Evolutionary conservation across 1,140 invertebrate species (phyloP).

Genomic region (Drosophila sucinea): DNA sequence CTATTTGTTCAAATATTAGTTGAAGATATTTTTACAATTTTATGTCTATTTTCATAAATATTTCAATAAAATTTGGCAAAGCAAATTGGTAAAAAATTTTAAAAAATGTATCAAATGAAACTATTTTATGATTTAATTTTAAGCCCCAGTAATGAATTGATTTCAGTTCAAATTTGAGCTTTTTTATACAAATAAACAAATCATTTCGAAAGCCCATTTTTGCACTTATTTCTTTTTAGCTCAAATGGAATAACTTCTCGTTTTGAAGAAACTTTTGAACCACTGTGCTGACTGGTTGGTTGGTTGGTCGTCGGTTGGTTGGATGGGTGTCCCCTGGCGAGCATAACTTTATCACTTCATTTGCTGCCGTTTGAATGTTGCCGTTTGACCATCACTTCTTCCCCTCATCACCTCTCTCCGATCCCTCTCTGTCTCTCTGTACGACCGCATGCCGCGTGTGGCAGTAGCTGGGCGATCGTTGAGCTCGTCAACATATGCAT

Average conservation of each 20-base stretch:
- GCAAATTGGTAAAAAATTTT: too few species aligned
- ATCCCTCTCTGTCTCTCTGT: constrained; percentile 7
- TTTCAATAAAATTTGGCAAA: too few species aligned
- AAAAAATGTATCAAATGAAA: too few species aligned
- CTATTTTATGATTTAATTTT: too few species aligned
- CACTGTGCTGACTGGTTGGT: constrained; percentile 34
- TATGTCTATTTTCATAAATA: too few species aligned
- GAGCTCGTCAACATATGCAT: constrained; percentile 74
- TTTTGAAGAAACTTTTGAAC: not conserved
- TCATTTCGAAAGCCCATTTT: too few species aligned
- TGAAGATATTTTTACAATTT: too few species aligned
- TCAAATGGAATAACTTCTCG: not conserved
- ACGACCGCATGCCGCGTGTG: constrained; percentile 76
- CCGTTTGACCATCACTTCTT: constrained; percentile 77
- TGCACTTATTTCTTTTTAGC: not conserved
- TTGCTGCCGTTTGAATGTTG: constrained; percentile 57
- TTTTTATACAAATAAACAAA: too few species aligned
- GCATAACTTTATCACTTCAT: constrained; percentile 81
- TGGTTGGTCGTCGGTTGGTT: constrained; percentile 3
- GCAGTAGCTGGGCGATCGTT: constrained; percentile 57
- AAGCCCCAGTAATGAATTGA: too few species aligned
- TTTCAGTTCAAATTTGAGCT: too few species aligned
- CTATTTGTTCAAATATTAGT: too few species aligned
- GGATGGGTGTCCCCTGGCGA: constrained; percentile 60
- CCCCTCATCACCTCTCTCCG: constrained; percentile 17